Evolutionary conservation across 2,888 invertebrate genomes (phyloP).

Genomic region (Flabesymbios commensalis): DNA sequence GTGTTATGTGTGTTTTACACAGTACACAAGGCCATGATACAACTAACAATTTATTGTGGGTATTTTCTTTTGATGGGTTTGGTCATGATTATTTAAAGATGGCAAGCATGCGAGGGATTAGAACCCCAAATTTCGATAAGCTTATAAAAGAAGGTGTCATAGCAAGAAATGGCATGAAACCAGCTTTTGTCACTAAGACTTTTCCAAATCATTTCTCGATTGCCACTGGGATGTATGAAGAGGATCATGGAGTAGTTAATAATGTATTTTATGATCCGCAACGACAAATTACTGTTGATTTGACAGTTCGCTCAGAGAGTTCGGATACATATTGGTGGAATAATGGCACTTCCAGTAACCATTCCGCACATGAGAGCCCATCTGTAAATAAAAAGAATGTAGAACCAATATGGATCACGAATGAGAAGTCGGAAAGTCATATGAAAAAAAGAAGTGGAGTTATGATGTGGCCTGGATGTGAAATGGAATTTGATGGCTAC

Average conservation of each 20-base stretch:
- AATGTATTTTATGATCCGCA: slow-evolving; percentile 69
- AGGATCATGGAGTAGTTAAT: slow-evolving; percentile 73
- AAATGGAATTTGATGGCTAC: slow-evolving; percentile 63
- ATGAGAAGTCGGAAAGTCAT: slow-evolving; percentile 65
- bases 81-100: slow-evolving; percentile 70
- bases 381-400: slow-evolving; percentile 8
- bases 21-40: too few relatives aligned
- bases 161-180: slow-evolving; percentile 61
- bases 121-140: slow-evolving; percentile 68
- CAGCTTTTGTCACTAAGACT: slow-evolving; percentile 68
- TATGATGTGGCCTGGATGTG: slow-evolving; percentile 75
- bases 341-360: slow-evolving; percentile 57
- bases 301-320: slow-evolving; percentile 12
- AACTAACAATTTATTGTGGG: too few relatives aligned
- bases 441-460: slow-evolving; percentile 68
- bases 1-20: too few relatives aligned
- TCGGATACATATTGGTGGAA: slow-evolving; percentile 64
- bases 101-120: slow-evolving; percentile 43
- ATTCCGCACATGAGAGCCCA: too few relatives aligned
- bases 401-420: slow-evolving; percentile 59
- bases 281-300: too few relatives aligned
- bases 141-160: slow-evolving; percentile 68
- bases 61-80: slow-evolving; percentile 75
- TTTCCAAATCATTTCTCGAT: slow-evolving; percentile 77
- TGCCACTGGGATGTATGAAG: slow-evolving; percentile 68